Base-by-base conservation (phyloP, 2,888 invertebrate species). In the Philaethria dido region DNA sequence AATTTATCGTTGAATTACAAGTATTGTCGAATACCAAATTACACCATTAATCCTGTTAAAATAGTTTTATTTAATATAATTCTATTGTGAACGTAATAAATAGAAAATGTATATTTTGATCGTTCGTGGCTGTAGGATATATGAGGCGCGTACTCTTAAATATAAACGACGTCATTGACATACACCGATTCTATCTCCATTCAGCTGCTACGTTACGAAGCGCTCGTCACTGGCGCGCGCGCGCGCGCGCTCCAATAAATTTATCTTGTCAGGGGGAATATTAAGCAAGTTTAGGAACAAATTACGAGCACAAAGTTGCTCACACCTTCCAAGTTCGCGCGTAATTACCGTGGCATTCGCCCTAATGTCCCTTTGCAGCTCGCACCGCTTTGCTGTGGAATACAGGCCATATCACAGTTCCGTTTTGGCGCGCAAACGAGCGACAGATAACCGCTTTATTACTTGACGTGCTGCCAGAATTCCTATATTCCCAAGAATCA, bases 201-300 rank as follows among this genome's bases (percentile, higher is more conserved):
- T 69, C 70, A 66, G 59, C 45, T 67, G 68, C 57, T 71, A 70
- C 69, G 54, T 54, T 64, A 68, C 54, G 69, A 69, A 70, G 70
- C 77, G 78, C 78, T 80, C 79, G 80, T 83, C 83, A 83, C 80
- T 80, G 81, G 81, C 78, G 82, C 80, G n/a, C n/a, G n/a, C n/a
- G n/a, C n/a, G n/a, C n/a, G n/a, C n/a, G n/a, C n/a, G n/a, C 81
- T 84, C 85, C 88, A 91, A 90, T 89, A 88, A 89, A 91, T 91
- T 91, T 88, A 88, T 86, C 89, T 88, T 87, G 89, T 89, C 90
- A 87, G 80, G 85, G 83, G 85, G 82, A 85, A 82, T 86, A 87
- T 89, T 89, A 89, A 86, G 83, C 81, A 86, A 88, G 86, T 90
- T 90, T 84, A 81, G 83, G 84, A 88, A 89, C 87, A 88, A 90